Base-by-base conservation (phyloP, 2,797 vertebrate species). In the Enteromius trimaculatus region DNA sequence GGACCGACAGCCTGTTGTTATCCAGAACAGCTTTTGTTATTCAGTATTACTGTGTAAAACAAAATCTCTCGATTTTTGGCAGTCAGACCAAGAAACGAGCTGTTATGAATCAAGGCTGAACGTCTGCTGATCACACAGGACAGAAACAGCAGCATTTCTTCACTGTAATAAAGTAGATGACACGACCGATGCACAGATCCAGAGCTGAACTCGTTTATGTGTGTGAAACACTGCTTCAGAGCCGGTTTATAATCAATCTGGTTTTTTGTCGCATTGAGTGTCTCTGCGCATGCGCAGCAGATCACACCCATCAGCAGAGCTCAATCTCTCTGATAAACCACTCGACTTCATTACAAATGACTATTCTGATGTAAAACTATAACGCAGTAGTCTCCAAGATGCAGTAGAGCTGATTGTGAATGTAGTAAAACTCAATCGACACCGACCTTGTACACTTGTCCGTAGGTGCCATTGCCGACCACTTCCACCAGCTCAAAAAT, bases 371-470 rank as follows among this genome's bases (percentile, higher is more conserved):
- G 23, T 66, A 1, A 76, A 23, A 51, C 26, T 53, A 4, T 4
- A 34, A 44, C 31, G 7, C 10, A n/a, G n/a, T 2, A 1, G 0
- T 14, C 14, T 19, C 9, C 17, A 70, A 86, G 19, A 74, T 37
- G 76, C 53, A 23, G 5, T 14, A 26, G 72, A 37, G 77, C 62
- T 79, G 77, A 84, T 14, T 51, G 19, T 37, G 16, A 76, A 55
- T 16, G 17, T 1, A 23, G 44, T 31, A 21, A 17, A 8, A 49
- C 19, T 64, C 1, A 65, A 29, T 13, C 16, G 1, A 51, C 87
- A 98, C 97, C 88, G 93, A 99, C 98, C 98, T 99, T 99, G 88
- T 99, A 99, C 89, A 99, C 98, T 97, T 99, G 98, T 94, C 98
- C 98, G 83, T 99, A 99, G 86, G 98, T 99, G 94, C 97, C 97